These are phyloP conservation scores for Azemiops feae DNA, from an alignment of 2,113 vertebrate genomes.

Conservation along the genomic window DNA sequence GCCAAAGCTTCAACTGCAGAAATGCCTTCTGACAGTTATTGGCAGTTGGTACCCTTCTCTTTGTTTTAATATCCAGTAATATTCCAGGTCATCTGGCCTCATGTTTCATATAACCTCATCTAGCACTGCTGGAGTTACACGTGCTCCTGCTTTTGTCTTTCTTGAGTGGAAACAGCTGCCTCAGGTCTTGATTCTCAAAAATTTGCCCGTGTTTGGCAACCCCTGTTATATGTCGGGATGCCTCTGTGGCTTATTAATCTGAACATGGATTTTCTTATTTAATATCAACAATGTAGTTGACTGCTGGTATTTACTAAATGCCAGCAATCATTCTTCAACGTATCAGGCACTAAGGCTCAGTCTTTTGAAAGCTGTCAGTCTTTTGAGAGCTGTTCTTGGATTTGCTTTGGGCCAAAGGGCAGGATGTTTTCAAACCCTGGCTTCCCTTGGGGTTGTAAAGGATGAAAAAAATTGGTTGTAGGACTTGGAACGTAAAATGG, in stretches of 20 bases:
- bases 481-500: neutral
- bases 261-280: slow-evolving; percentile 9
- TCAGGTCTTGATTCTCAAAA: neutral
- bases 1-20: slow-evolving; percentile 43
- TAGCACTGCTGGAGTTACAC: slow-evolving; percentile 1
- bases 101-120: neutral
- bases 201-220: neutral
- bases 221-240: neutral
- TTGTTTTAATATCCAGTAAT: neutral
- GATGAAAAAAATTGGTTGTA: neutral
- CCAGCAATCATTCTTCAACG: neutral
- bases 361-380: neutral
- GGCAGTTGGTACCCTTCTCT: neutral
- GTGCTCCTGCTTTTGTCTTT: neutral
- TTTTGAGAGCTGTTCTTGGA: neutral
- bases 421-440: neutral
- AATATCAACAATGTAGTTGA: neutral
- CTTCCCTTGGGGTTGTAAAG: neutral
- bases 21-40: slow-evolving; percentile 61
- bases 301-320: slow-evolving; percentile 9
- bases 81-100: slow-evolving; percentile 4
- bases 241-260: slow-evolving; percentile 3
- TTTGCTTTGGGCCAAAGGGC: fast-evolving
- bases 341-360: neutral
- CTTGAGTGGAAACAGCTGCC: slow-evolving; percentile 35